Evolutionary conservation across 2,797 vertebrate genomes (phyloP).

Genomic region (Coluber constrictor): DNA sequence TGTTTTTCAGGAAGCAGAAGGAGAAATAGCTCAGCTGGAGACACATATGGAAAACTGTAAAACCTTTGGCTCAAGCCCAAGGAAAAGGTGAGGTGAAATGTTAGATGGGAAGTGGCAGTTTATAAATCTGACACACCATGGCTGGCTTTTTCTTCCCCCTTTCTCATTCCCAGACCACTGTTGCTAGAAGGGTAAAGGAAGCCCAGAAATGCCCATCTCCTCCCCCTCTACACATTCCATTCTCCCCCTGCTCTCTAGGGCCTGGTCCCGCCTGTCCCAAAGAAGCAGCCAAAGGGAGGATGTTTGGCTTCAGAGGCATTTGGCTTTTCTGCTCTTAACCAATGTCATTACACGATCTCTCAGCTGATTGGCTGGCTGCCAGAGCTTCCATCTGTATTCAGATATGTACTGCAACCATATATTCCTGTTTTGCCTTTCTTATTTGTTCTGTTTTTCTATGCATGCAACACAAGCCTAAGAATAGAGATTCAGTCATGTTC

Average conservation of each 20-base stretch:
- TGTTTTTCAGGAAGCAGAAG: neutral
- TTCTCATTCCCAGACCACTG: neutral
- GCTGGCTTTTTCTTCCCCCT: neutral
- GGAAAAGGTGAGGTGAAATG: neutral
- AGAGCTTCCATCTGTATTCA: conserved; percentile 39
- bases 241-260: neutral
- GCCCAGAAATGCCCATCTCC: neutral
- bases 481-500: neutral
- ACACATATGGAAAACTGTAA: neutral
- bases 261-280: conserved; percentile 32
- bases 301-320: conserved; percentile 23
- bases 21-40: neutral
- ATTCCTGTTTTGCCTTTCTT: conserved; percentile 19
- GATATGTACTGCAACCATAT: conserved; percentile 37
- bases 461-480: neutral
- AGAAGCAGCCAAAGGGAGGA: conserved; percentile 27
- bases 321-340: neutral
- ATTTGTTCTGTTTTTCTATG: neutral
- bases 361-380: conserved; percentile 49
- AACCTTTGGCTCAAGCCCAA: neutral
- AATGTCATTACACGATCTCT: conserved; percentile 48
- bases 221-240: conserved; percentile 39
- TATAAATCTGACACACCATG: neutral
- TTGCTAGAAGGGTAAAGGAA: neutral
- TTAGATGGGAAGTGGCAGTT: neutral